A percentile compares a stretch with the other conserved stretches of the same genome.
Conservation (phyloP, 2,797 vertebrate species). For the Tragopan temminckii region DNA sequence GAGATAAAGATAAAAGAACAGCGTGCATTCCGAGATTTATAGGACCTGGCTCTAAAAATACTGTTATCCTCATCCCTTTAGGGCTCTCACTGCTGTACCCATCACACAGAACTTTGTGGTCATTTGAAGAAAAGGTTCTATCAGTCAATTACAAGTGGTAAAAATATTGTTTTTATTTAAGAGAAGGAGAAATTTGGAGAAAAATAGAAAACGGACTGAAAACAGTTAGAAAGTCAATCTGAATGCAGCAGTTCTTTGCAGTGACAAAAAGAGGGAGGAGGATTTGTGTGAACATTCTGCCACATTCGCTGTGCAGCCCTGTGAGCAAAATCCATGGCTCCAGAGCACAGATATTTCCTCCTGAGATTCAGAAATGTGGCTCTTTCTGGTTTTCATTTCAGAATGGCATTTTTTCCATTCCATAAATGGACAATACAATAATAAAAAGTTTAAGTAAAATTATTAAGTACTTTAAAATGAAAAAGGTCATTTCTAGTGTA, state of each 20-base stretch:
- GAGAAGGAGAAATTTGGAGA: background rate
- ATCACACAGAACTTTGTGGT: background rate
- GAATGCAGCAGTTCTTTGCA: background rate
- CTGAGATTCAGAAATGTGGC: background rate
- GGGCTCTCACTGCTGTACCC: background rate
- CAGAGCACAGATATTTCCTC: background rate
- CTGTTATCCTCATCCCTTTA: background rate
- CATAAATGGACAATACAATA: background rate
- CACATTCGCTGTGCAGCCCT: background rate
- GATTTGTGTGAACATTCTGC: background rate
- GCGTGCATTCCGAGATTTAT: background rate
- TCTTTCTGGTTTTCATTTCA: background rate
- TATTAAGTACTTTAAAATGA: background rate
- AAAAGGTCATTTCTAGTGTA: background rate
- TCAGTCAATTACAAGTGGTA: background rate
- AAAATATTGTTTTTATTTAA: slow-evolving; percentile 10
- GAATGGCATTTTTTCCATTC: slow-evolving; percentile 13
- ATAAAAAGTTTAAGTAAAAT: background rate
- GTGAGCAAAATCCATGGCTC: background rate
- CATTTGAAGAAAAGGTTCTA: background rate
- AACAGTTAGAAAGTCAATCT: background rate
- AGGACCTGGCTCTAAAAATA: slow-evolving; percentile 2
- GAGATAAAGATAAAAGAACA: background rate
- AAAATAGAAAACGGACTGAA: background rate
- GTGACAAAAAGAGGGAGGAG: background rate